These are phyloP conservation scores for Tachina lurida DNA, from an alignment of 2,888 invertebrate species.

Conservation along the genomic window DNA sequence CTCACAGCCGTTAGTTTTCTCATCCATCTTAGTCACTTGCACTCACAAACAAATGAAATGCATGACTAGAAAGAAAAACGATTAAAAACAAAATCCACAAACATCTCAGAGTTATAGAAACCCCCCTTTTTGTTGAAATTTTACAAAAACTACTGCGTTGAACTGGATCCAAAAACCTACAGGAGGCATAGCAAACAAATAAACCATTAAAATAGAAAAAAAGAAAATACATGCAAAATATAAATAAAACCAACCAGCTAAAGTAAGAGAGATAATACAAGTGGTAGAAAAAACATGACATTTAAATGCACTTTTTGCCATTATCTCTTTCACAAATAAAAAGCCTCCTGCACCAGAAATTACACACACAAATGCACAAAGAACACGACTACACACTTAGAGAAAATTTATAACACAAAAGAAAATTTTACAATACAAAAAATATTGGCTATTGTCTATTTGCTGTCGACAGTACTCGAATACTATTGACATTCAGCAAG, in stretches of 20 bases:
- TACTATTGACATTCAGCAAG: too few relatives aligned
- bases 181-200: slow-evolving; percentile 40
- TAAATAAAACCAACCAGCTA: slow-evolving; percentile 13
- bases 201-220: slow-evolving; percentile 38
- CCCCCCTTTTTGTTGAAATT: slow-evolving; percentile 35
- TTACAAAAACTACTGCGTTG: slow-evolving; percentile 25
- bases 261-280: slow-evolving; percentile 6
- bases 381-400: slow-evolving; percentile 16
- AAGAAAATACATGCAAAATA: not conserved
- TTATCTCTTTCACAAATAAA: slow-evolving; percentile 42
- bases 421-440: not conserved
- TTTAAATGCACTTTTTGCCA: slow-evolving; percentile 62
- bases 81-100: slow-evolving; percentile 61
- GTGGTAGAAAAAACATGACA: slow-evolving; percentile 52
- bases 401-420: not conserved
- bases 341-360: slow-evolving; percentile 20
- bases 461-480: too few relatives aligned
- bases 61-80: slow-evolving; percentile 65
- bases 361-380: not conserved
- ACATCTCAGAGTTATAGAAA: slow-evolving; percentile 50
- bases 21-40: slow-evolving; percentile 67
- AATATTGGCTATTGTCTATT: too few relatives aligned
- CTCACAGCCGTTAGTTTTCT: slow-evolving; percentile 66
- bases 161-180: slow-evolving; percentile 3
- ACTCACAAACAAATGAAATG: slow-evolving; percentile 26